Base-by-base conservation (phyloP, 2,888 invertebrate species). In the Saturnia pavonia region DNA sequence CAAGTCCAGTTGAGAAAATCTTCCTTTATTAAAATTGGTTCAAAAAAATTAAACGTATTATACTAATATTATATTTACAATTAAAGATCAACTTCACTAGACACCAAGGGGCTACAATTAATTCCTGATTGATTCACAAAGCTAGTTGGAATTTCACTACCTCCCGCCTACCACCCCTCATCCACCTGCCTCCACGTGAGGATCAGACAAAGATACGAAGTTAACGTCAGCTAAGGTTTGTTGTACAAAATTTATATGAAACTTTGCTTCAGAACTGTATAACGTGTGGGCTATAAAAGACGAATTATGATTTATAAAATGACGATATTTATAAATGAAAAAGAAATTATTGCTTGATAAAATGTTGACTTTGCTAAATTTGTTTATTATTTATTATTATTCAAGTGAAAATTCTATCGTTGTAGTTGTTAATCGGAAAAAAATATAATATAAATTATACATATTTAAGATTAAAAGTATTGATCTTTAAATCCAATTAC, bases 201-300 rank as follows among this genome's bases (percentile, higher is more conserved):
- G 85, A 87, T 87, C 91, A 91, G 88, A 90, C 91, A 89, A 90
- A 92, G 92, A 91, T 91, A 88, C 90, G 82, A 88, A 92, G 90
- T 91, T 91, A 88, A 90, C 89, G 88, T 89, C 88, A 89, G 88
- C 85, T 87, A 86, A 88, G 89, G 87, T 88, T 89, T 89, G 87
- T 88, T 91, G 87, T 90, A 88, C 90, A 88, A 91, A 90, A 91
- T 91, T 88, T 89, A 91, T 91, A 90, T 88, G 84, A 90, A 91
- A 91, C 89, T 91, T 91, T 87, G 86, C 86, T 85, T 82, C 77
- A 75, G 78, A 85, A 83, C 80, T 82, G 79, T 72, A 68, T 73
- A 77, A 74, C 57, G 79, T 81, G 74, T 85, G 77, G 84, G 12
- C 70, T 85, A 42, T 27, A 22, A 81, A 74, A 40, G 80, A 40